Evolutionary conservation across 2,797 vertebrate genomes (phyloP).

Genomic region (Rhabdophis nuchalis): DNA sequence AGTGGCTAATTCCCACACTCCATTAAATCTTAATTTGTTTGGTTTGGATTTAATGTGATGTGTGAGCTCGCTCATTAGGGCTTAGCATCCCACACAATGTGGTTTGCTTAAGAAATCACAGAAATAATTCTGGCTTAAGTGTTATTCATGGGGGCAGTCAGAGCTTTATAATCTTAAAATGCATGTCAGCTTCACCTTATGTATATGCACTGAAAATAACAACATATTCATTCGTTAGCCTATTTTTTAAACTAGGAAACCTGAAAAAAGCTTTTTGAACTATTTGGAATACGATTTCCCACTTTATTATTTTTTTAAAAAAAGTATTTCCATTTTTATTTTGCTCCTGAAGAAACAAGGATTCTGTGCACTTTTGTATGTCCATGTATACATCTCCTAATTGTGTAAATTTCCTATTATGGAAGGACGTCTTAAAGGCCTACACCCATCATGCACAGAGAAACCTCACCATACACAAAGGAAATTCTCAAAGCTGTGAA

Average conservation of each 20-base stretch:
- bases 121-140: neutral
- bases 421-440: neutral
- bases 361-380: neutral
- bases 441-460: neutral
- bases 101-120: neutral
- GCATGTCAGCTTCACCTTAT: neutral
- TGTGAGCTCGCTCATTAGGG: neutral
- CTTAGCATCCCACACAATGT: neutral
- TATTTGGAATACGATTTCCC: neutral
- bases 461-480: neutral
- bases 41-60: neutral
- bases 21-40: neutral
- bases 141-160: neutral
- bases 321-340: neutral
- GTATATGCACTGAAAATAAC: neutral
- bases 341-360: neutral
- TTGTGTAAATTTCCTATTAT: neutral
- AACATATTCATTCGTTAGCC: neutral
- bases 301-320: neutral
- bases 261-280: neutral
- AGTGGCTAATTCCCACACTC: neutral
- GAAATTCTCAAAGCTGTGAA: neutral
- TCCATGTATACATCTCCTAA: neutral
- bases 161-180: neutral
- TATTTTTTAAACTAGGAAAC: neutral